Percentiles rank a stretch among this genome's conserved stretches.
phyloP scores from a whole-genome alignment of 2,113 vertebrate genomes.

The Chionis minor region DNA sequence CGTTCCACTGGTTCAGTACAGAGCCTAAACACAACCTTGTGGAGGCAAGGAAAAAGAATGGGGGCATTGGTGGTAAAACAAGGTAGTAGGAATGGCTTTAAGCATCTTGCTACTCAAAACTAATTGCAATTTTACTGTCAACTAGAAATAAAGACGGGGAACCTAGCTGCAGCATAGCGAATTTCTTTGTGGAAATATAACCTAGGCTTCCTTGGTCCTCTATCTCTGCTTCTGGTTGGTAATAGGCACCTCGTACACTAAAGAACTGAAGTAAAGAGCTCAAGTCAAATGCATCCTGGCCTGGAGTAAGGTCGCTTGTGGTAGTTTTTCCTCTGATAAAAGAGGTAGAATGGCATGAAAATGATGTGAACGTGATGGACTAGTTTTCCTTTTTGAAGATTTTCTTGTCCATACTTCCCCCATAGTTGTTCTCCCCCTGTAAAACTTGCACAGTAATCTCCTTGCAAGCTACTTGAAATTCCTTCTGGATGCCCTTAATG shows the following conservation, averaged over 20 bases:
- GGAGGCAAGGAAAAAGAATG: background rate
- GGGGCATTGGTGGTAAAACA: background rate
- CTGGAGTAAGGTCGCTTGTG: background rate
- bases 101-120: background rate
- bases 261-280: background rate
- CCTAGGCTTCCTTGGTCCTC: background rate
- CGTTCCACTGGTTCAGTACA: background rate
- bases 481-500: background rate
- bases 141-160: background rate
- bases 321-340: background rate
- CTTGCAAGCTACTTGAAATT: background rate
- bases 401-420: background rate
- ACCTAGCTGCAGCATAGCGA: background rate
- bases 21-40: background rate
- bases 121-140: background rate
- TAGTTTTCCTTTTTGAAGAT: background rate
- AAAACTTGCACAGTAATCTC: background rate
- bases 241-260: background rate
- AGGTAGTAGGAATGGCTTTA: background rate
- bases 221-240: background rate
- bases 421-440: background rate
- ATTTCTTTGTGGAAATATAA: background rate
- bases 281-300: background rate
- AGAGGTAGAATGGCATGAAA: background rate
- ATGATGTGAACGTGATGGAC: background rate